Evolutionary conservation across 53 echinoderm and acorn worm species (phyloP).

Genomic region (Astropecten irregularis): DNA sequence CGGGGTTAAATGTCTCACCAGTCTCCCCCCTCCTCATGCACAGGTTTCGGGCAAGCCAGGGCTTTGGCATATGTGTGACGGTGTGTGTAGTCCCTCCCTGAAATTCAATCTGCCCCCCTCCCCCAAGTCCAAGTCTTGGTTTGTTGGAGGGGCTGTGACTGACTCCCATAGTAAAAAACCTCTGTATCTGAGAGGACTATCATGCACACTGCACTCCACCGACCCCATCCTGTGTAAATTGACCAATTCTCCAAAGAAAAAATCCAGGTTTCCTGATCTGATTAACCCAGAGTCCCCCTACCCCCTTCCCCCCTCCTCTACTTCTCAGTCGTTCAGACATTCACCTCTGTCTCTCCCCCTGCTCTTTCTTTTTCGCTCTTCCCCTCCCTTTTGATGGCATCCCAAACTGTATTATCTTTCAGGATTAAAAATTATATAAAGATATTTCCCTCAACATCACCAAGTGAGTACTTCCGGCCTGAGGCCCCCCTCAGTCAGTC

Average conservation of each 20-base stretch:
- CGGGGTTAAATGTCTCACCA: conserved; percentile 8
- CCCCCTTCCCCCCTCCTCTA: background rate
- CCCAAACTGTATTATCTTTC: conserved; percentile 12
- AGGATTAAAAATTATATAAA: conserved; percentile 45
- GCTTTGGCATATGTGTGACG: no score
- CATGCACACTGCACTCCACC: conserved; percentile 8
- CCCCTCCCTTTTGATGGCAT: conserved; percentile 14
- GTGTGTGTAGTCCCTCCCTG: background rate
- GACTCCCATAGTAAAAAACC: background rate
- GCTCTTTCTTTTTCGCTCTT: no score
- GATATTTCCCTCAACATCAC: conserved; percentile 36
- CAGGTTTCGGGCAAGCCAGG: conserved; percentile 21
- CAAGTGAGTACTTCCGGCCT: conserved; percentile 22
- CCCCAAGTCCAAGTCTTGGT: no score
- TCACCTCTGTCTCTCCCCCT: no score
- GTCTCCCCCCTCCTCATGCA: background rate
- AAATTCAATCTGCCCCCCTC: background rate
- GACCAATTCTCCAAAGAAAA: conserved; percentile 45
- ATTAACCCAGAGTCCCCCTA: conserved; percentile 13
- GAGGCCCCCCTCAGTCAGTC: background rate
- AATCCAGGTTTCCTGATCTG: conserved; percentile 28
- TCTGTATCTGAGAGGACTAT: background rate
- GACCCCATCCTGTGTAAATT: conserved; percentile 43
- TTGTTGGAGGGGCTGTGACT: background rate
- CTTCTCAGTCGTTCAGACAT: background rate